Conservation (phyloP, 2,797 vertebrate species). For the Agapornis canus region DNA sequence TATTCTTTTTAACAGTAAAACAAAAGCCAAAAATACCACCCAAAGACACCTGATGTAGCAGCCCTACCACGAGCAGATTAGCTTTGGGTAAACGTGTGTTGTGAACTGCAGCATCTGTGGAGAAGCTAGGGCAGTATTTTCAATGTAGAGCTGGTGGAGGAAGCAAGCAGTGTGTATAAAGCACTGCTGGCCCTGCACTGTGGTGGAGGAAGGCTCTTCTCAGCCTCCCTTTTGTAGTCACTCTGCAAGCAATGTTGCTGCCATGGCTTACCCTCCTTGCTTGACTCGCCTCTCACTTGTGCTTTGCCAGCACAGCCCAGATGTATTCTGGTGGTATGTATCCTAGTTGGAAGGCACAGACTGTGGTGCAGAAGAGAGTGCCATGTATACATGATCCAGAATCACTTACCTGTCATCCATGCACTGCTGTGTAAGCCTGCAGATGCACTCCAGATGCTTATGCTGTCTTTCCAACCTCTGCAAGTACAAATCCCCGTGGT, state of each 20-base stretch:
- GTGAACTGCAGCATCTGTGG: background rate
- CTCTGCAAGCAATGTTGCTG: background rate
- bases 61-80: background rate
- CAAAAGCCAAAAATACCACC: background rate
- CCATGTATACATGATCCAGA: rapidly evolving
- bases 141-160: background rate
- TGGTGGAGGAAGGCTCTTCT: background rate
- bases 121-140: background rate
- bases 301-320: background rate
- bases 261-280: background rate
- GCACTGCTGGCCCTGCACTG: background rate
- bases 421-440: rapidly evolving
- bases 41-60: background rate
- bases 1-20: background rate
- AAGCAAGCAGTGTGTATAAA: background rate
- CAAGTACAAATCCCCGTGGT: background rate
- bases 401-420: background rate
- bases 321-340: background rate
- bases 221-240: background rate
- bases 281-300: background rate
- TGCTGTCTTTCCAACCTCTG: background rate
- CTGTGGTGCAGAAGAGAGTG: background rate
- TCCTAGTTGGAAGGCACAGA: background rate
- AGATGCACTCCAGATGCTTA: background rate
- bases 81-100: background rate